phyloP scores from a whole-genome alignment of 1,140 invertebrate species.

The Pectinophora gossypiella region DNA sequence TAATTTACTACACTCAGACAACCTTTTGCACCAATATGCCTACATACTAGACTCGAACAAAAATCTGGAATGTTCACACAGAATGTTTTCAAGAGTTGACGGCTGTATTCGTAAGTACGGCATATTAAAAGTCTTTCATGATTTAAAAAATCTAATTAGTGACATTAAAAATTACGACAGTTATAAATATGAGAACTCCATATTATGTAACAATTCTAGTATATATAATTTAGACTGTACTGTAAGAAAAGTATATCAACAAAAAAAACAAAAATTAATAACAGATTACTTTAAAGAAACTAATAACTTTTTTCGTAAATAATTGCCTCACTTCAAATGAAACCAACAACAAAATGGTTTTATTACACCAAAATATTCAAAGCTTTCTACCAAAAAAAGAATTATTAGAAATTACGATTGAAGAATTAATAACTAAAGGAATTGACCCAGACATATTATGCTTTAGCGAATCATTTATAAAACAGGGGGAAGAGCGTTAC shows the following conservation, averaged over 20 bases:
- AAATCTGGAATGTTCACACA: background rate
- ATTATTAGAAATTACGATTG: background rate
- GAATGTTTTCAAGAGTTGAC: background rate
- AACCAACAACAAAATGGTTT: too few relatives aligned
- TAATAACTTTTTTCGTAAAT: background rate
- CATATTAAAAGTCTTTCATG: background rate
- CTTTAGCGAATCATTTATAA: background rate
- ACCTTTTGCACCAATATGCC: background rate
- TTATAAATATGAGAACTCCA: too few relatives aligned
- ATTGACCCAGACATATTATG: background rate
- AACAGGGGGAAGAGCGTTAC: background rate
- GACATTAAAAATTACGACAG: background rate
- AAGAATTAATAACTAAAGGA: background rate
- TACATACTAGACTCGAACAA: background rate
- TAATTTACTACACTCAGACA: background rate
- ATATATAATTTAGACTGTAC: too few relatives aligned
- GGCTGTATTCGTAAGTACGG: background rate
- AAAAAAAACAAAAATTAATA: background rate
- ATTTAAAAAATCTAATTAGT: background rate
- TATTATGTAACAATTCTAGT: too few relatives aligned
- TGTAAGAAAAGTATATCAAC: too few relatives aligned
- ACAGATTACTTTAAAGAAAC: background rate
- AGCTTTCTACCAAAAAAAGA: background rate
- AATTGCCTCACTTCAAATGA: background rate
- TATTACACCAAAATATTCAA: background rate